Evolutionary conservation across 2,888 invertebrate genomes (phyloP).

Genomic region (Nomada ferruginata): DNA sequence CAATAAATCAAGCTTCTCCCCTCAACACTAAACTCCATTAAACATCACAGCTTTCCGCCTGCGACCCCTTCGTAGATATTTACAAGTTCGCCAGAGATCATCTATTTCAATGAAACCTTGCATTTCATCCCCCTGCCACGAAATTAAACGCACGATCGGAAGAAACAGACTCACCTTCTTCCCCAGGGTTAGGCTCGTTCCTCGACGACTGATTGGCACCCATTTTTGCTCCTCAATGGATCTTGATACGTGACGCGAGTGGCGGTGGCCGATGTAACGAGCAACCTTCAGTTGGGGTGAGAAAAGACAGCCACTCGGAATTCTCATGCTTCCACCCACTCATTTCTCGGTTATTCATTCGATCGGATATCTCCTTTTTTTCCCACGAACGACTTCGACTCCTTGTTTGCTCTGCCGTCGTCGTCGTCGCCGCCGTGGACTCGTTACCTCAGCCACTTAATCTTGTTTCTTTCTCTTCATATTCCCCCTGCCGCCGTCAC

Average conservation of each 20-base stretch:
- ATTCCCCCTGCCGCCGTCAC: neutral
- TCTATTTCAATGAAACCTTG: neutral
- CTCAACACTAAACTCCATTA: too few relatives aligned
- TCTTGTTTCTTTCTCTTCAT: constrained; percentile 49
- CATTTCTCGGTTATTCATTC: constrained; percentile 45
- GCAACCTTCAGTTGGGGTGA: constrained; percentile 47
- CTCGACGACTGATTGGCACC: constrained; percentile 85
- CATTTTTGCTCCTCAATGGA: constrained; percentile 80
- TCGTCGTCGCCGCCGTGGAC: neutral
- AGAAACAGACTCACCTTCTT: constrained; percentile 82
- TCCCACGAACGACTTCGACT: neutral
- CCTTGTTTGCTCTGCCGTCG: neutral
- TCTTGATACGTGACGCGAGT: constrained; percentile 63
- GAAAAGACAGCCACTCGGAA: constrained; percentile 55
- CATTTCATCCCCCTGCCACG: neutral
- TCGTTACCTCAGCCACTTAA: constrained; percentile 23
- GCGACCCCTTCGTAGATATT: too few relatives aligned
- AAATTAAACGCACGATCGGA: neutral
- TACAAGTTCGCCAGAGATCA: neutral
- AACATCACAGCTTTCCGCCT: too few relatives aligned
- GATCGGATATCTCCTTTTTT: constrained; percentile 15
- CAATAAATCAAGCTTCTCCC: too few relatives aligned
- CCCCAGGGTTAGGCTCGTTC: constrained; percentile 83
- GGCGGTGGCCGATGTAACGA: constrained; percentile 56
- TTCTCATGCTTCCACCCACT: constrained; percentile 65